phyloP scores from a whole-genome alignment of 2,888 invertebrate species.

The Microplitis deprimator region DNA sequence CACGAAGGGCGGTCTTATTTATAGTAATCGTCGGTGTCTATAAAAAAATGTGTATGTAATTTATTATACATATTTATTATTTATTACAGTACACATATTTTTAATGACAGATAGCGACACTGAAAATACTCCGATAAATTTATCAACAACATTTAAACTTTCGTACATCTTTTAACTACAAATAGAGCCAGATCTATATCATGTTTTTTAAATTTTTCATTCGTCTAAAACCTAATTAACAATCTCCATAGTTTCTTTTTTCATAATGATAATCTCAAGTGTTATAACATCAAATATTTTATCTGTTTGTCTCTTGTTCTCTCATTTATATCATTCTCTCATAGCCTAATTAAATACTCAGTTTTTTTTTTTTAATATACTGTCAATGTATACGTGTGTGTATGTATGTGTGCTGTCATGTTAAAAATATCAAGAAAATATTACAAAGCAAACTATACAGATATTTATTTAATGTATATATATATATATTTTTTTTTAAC shows the following conservation, averaged over 20 bases:
- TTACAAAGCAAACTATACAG: neutral
- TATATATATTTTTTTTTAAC: neutral
- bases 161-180: conserved; percentile 62
- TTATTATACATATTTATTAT: neutral
- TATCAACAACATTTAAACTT: conserved; percentile 58
- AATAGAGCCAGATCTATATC: conserved; percentile 68
- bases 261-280: conserved; percentile 33
- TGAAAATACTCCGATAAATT: conserved; percentile 45
- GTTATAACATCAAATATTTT: conserved; percentile 47
- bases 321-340: neutral
- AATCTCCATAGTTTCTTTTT: conserved; percentile 48
- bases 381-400: conserved; percentile 38
- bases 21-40: conserved; percentile 27
- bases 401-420: conserved; percentile 20
- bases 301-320: conserved; percentile 15
- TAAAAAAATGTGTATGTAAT: conserved; percentile 16
- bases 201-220: conserved; percentile 50
- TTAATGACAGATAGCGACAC: neutral
- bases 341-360: neutral
- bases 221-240: conserved; percentile 65
- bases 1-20: conserved; percentile 45
- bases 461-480: neutral
- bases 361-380: conserved; percentile 33
- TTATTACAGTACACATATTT: neutral
- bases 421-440: neutral